Evolutionary conservation across 2,113 vertebrate species (phyloP).

Genomic region (Malaclemys terrapin): DNA sequence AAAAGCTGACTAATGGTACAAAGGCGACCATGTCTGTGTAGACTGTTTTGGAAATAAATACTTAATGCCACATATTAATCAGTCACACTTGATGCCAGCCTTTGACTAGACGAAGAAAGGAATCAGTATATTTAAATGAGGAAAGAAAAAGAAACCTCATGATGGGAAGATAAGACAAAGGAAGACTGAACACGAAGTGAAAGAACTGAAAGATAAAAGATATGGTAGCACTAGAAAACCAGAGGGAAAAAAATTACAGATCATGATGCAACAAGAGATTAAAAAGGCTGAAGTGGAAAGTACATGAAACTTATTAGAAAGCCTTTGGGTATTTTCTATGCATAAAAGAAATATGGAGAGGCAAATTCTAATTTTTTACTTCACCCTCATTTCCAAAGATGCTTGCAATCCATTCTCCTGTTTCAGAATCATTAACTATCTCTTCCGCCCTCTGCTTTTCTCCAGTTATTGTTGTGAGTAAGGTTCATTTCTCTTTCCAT

Average conservation of each 20-base stretch:
- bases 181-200: neutral
- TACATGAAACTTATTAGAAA: constrained; percentile 13
- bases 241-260: constrained; percentile 11
- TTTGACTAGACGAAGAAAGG: constrained; percentile 21
- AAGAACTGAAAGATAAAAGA: neutral
- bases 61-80: constrained; percentile 10
- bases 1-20: neutral
- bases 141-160: constrained; percentile 19
- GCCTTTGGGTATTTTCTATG: neutral
- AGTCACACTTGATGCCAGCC: neutral
- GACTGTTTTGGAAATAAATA: constrained; percentile 25
- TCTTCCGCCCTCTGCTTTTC: neutral
- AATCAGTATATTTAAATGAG: constrained; percentile 45
- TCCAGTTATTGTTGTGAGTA: neutral
- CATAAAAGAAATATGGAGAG: neutral
- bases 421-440: neutral
- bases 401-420: neutral
- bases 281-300: neutral
- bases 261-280: constrained; percentile 21
- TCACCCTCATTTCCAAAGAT: neutral
- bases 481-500: neutral
- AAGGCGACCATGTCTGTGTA: neutral
- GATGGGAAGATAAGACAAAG: constrained; percentile 6
- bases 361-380: neutral
- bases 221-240: neutral